Conservation (phyloP, 2,888 invertebrate species). For the Argyresthia goedartella region DNA sequence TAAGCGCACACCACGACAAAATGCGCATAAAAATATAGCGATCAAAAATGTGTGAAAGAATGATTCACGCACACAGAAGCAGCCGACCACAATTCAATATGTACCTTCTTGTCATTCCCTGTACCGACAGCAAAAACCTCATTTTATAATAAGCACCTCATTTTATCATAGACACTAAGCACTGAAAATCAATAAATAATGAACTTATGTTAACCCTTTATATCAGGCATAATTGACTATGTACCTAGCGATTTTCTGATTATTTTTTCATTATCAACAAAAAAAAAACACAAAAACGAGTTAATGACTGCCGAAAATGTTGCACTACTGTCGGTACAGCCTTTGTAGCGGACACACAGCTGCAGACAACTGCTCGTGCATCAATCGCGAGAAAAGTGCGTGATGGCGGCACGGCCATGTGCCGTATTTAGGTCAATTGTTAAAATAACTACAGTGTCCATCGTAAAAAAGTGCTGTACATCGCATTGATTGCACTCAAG, state of each 20-base stretch:
- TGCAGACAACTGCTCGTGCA: slow-evolving; percentile 7
- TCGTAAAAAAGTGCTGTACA: slow-evolving; percentile 24
- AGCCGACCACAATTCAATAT: slow-evolving; percentile 60
- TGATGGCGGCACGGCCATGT: slow-evolving; percentile 46
- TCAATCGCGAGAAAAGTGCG: slow-evolving; percentile 23
- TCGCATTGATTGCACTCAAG: slow-evolving; percentile 27
- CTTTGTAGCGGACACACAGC: slow-evolving; percentile 16
- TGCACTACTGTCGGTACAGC: background rate
- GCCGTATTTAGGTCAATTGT: slow-evolving; percentile 61
- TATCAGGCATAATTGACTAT: no score
- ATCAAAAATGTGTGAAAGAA: slow-evolving; percentile 68
- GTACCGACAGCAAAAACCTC: slow-evolving; percentile 41
- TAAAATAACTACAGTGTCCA: slow-evolving; percentile 35
- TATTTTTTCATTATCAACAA: no score
- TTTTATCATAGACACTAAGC: no score
- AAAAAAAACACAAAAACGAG: background rate
- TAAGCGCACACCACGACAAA: slow-evolving; percentile 39
- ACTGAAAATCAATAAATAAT: no score
- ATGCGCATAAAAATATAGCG: slow-evolving; percentile 58
- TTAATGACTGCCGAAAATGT: background rate
- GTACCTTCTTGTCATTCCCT: slow-evolving; percentile 45
- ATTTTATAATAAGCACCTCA: background rate
- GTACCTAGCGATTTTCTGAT: no score
- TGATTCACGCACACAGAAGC: slow-evolving; percentile 38
- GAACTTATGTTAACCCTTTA: no score